Percentiles rank a stretch among this genome's conserved stretches.
Evolutionary conservation across 2,797 vertebrate species (phyloP).

Genomic region (Naso thynnoides): DNA sequence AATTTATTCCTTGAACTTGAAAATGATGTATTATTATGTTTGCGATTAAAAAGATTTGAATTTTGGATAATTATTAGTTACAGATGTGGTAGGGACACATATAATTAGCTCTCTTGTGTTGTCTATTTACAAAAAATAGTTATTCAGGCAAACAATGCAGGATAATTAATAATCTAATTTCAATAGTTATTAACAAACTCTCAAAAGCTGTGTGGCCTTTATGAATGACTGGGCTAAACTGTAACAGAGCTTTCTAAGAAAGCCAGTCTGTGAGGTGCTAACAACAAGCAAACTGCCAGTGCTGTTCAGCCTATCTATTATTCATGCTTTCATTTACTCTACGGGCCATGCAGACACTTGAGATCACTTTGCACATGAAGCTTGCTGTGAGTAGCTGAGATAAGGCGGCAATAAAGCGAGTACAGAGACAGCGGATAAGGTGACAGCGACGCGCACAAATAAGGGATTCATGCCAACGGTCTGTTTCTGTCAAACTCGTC

Average conservation of each 20-base stretch:
- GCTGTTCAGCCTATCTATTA: constrained; percentile 63
- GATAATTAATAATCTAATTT: constrained; percentile 6
- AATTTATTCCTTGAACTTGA: background rate
- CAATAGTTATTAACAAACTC: constrained; percentile 3
- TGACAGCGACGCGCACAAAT: background rate
- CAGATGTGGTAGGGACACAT: background rate
- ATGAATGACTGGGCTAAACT: constrained; percentile 11
- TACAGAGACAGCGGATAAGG: constrained; percentile 12
- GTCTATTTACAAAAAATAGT: background rate
- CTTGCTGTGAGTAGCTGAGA: constrained; percentile 50
- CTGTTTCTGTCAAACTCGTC: constrained; percentile 54
- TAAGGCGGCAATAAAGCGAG: constrained; percentile 34
- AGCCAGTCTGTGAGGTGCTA: constrained; percentile 41
- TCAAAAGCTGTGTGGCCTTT: background rate
- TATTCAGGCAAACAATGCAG: constrained; percentile 1
- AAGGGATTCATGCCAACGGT: constrained; percentile 10
- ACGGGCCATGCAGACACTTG: constrained; percentile 51
- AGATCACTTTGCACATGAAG: constrained; percentile 68
- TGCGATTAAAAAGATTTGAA: background rate
- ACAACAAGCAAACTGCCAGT: constrained; percentile 59
- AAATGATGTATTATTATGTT: background rate
- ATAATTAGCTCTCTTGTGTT: background rate
- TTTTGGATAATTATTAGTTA: background rate
- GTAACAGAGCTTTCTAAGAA: constrained; percentile 48
- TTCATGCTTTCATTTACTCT: constrained; percentile 68